Base-by-base conservation (phyloP, 2,113 vertebrate species). In the Apeltes quadracus region DNA sequence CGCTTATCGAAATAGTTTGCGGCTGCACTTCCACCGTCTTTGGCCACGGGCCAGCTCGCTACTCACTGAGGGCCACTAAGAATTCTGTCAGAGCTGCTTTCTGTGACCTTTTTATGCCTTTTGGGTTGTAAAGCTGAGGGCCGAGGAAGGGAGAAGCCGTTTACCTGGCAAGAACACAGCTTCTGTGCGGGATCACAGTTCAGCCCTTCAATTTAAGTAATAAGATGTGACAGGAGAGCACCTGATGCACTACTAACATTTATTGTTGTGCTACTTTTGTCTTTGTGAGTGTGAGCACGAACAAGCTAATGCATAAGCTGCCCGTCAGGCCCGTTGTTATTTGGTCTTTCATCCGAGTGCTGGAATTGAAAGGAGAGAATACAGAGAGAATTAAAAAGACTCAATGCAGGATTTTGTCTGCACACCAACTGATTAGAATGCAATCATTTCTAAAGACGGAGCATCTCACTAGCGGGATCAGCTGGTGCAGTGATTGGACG, bases 101-200 rank as follows among this genome's bases (percentile, higher is more conserved):
- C 65, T 66, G 18, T 57, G 63, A 55, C 69, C 62, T 72, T 34
- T 48, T 36, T 32, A 4, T n/a, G 39, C 43, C 18, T 67, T 51
- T 32, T 15, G 29, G 51, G 78, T 54, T 83, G 66, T 59, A 69
- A 63, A 56, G 63, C 39, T 46, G 54, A 75, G 18, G 41, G 43
- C 8, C 61, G 48, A 7, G 61, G 10, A 32, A n/a, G 36, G 25
- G 39, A 32, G 27, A 38, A 67, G 22, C 58, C 25, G 34, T 58
- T 70, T 54, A 4, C 32, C 51, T 14, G 55, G 43, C 7, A 32
- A 55, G 25, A 70, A 20, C 20, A 2, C 15, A 0, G 9, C 61
- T 48, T 70, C 27, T 56, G 27, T 41, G 57, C 12, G 43, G 41
- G 13, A 29, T 51, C 43, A 15, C 34, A 27, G n/a, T 61, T 5